Evolutionary conservation across 2,797 vertebrate genomes (phyloP).

Genomic region (Typhlichthys eigenmanni): DNA sequence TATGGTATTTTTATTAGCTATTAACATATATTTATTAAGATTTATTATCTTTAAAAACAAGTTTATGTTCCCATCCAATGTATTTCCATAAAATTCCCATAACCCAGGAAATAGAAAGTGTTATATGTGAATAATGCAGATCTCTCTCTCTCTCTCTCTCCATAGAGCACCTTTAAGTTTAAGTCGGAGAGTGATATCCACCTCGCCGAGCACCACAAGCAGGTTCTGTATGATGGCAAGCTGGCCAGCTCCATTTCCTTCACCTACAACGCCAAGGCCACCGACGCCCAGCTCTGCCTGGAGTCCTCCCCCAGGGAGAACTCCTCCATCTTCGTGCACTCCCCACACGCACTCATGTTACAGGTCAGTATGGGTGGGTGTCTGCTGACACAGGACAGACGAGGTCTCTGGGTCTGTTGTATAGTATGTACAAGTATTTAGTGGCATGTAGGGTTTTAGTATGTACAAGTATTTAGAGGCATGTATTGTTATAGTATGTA

Average conservation of each 20-base stretch:
- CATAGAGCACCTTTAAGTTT: slow-evolving; percentile 95
- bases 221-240: slow-evolving; percentile 94
- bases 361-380: slow-evolving; percentile 76
- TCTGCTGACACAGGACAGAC: neutral
- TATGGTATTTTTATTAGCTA: too few relatives aligned
- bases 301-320: slow-evolving; percentile 97
- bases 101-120: too few relatives aligned
- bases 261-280: slow-evolving; percentile 95
- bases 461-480: too few relatives aligned
- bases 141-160: neutral
- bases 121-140: too few relatives aligned
- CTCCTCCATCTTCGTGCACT: slow-evolving; percentile 94
- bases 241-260: slow-evolving; percentile 95
- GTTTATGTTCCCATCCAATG: neutral
- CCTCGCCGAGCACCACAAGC: slow-evolving; percentile 95
- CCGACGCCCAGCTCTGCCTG: slow-evolving; percentile 93
- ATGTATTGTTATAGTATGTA: too few relatives aligned
- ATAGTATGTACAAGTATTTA: too few relatives aligned
- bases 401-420: too few relatives aligned
- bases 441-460: neutral
- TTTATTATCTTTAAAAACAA: neutral
- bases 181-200: slow-evolving; percentile 98
- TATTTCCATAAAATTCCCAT: too few relatives aligned
- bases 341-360: slow-evolving; percentile 94
- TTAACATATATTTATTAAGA: too few relatives aligned